Evolutionary conservation across 2,113 vertebrate genomes (phyloP).

Genomic region (Nyctereutes procyonoides): DNA sequence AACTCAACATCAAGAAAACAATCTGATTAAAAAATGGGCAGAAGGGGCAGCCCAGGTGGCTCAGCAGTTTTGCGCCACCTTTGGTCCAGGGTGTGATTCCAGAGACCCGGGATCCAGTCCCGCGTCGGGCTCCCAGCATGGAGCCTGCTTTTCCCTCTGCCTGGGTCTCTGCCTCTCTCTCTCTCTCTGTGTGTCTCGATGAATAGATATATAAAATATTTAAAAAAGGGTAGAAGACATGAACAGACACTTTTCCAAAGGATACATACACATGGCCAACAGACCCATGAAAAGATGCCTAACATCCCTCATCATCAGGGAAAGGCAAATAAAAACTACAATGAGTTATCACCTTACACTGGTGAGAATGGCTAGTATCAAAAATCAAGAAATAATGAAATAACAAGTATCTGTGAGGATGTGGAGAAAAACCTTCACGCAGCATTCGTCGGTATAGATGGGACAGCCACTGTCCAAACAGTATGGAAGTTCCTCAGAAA

Average conservation of each 20-base stretch:
- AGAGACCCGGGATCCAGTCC: too few species aligned
- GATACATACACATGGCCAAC: background rate
- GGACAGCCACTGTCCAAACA: background rate
- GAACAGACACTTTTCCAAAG: background rate
- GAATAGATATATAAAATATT: too few species aligned
- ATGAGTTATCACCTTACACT: background rate
- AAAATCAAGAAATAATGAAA: background rate
- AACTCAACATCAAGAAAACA: background rate
- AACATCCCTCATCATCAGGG: background rate
- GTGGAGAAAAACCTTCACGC: background rate
- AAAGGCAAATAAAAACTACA: background rate
- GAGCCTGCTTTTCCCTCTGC: too few species aligned
- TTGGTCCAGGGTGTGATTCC: too few species aligned
- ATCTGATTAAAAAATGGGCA: background rate
- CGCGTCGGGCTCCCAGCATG: too few species aligned
- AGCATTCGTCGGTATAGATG: background rate
- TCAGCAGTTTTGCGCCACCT: too few species aligned
- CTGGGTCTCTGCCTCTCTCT: too few species aligned
- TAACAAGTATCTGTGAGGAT: background rate
- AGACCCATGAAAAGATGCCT: background rate
- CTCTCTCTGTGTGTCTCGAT: too few species aligned
- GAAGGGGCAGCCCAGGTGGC: background rate
- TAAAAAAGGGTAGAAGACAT: background rate
- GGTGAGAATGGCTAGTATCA: background rate
- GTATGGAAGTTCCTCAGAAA: background rate